A percentile compares a stretch with the other conserved stretches of the same genome.
These are phyloP conservation scores for Aphidius colemani DNA, from an alignment of 2,888 invertebrate genomes.

Conservation along the genomic window DNA sequence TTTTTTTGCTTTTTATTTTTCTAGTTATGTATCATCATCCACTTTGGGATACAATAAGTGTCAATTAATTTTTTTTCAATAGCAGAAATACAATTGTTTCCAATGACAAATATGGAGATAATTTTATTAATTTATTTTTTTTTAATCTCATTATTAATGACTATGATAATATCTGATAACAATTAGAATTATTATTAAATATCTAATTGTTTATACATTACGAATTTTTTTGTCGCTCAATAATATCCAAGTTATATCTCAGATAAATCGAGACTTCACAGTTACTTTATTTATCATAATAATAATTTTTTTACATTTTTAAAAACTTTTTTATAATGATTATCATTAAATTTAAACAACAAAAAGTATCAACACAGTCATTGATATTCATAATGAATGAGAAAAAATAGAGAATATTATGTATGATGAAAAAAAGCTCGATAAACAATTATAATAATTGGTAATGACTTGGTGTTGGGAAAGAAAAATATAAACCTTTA, in stretches of 20 bases:
- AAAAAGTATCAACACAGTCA: too few relatives aligned
- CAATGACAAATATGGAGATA: slow-evolving; percentile 7
- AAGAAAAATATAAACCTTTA: too few relatives aligned
- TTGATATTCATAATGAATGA: too few relatives aligned
- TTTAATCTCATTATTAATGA: slow-evolving; percentile 11
- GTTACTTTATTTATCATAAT: slow-evolving; percentile 11
- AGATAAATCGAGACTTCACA: slow-evolving; percentile 5
- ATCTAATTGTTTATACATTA: slow-evolving; percentile 24
- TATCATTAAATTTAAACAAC: too few relatives aligned
- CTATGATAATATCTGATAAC: slow-evolving; percentile 18
- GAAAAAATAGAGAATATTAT: too few relatives aligned
- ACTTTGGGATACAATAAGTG: slow-evolving; percentile 56
- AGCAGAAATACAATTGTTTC: not conserved
- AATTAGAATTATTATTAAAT: slow-evolving; percentile 23
- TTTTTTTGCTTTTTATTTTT: not conserved
- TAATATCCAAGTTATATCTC: too few relatives aligned
- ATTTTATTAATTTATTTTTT: slow-evolving; percentile 18
- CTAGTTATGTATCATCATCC: slow-evolving; percentile 27
- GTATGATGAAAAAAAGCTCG: too few relatives aligned
- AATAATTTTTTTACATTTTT: not conserved
- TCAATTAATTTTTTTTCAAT: slow-evolving; percentile 46
- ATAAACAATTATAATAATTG: too few relatives aligned
- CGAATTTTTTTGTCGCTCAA: slow-evolving; percentile 13
- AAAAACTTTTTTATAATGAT: not conserved
- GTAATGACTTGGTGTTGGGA: too few relatives aligned